phyloP scores from a whole-genome alignment of 2,113 vertebrate species.

The Orthonyx spaldingii region DNA sequence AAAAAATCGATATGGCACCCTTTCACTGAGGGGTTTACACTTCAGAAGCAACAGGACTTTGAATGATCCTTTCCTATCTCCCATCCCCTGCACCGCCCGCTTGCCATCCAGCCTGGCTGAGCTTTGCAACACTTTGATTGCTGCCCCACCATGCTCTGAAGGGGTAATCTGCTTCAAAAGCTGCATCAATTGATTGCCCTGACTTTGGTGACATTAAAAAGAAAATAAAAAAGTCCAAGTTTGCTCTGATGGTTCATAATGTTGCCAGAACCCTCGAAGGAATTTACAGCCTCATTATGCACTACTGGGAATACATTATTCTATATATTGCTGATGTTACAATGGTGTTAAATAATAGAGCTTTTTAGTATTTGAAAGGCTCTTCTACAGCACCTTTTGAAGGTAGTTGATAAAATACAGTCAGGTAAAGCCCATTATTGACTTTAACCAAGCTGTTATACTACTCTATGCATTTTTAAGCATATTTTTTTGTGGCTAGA shows the following conservation, averaged over 20 bases:
- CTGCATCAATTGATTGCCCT: constrained; percentile 36
- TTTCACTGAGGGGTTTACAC: not conserved
- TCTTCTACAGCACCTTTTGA: constrained; percentile 41
- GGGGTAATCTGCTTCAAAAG: not conserved
- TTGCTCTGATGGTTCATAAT: constrained; percentile 35
- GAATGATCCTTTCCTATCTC: not conserved
- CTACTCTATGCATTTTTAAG: constrained; percentile 15
- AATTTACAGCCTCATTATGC: constrained; percentile 67
- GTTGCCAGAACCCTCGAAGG: constrained; percentile 54
- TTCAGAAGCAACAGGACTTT: not conserved
- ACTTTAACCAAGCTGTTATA: not conserved
- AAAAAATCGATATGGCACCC: not conserved
- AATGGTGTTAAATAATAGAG: constrained; percentile 45
- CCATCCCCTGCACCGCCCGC: fast-evolving
- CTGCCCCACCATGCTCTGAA: not conserved
- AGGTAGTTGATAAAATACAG: constrained; percentile 44
- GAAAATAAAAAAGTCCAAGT: not conserved
- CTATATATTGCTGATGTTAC: constrained; percentile 44
- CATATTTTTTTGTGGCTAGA: not conserved
- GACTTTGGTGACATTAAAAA: constrained; percentile 47
- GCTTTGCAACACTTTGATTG: not conserved
- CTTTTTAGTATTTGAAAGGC: constrained; percentile 53
- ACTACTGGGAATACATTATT: constrained; percentile 20
- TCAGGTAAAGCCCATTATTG: constrained; percentile 41
- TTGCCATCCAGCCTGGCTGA: not conserved